Conservation (phyloP, 2,113 vertebrate genomes). For the Oceanodroma tethys region DNA sequence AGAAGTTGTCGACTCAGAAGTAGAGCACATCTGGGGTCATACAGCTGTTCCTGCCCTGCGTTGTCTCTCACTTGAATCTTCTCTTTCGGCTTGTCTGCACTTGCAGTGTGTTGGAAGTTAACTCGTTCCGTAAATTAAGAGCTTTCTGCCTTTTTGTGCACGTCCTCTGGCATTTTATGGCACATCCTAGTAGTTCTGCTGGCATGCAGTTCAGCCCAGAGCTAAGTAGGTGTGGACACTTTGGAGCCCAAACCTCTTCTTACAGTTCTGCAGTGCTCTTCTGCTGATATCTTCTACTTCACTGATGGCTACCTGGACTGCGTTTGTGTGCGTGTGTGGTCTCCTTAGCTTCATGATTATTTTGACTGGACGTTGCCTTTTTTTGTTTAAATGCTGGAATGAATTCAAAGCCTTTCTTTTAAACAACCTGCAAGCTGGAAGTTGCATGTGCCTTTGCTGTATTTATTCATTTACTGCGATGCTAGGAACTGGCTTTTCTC, state of each 20-base stretch:
- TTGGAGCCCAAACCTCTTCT: neutral
- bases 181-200: neutral
- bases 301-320: neutral
- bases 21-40: neutral
- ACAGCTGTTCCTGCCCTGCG: neutral
- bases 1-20: neutral
- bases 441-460: neutral
- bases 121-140: neutral
- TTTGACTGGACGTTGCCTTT: neutral
- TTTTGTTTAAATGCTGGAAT: neutral
- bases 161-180: neutral
- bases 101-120: neutral
- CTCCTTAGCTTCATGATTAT: neutral
- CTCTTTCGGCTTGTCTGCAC: neutral
- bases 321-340: neutral
- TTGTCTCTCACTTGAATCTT: neutral
- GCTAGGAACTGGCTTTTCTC: neutral
- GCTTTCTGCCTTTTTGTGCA: neutral
- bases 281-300: fast-evolving
- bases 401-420: neutral
- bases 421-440: neutral
- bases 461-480: neutral
- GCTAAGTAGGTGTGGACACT: neutral
- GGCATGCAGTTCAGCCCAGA: neutral
- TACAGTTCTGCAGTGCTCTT: neutral